Base-by-base conservation (phyloP, 2,888 invertebrate genomes). In the Meiosimyza platycephala region DNA sequence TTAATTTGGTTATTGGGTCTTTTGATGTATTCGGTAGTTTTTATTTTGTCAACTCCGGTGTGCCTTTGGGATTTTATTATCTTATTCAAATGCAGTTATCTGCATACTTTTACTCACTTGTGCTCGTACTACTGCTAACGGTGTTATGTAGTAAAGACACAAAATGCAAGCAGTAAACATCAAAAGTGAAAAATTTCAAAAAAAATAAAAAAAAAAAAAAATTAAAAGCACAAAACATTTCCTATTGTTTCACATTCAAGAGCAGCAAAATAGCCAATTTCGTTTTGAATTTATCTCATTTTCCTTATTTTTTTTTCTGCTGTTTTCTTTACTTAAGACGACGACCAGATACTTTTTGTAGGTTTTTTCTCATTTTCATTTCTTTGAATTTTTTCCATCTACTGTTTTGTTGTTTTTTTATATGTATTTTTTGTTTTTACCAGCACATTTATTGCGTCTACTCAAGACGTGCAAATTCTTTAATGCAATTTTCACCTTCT, bases 401-500 rank as follows among this genome's bases (percentile, higher is more conserved):
- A 22, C 1, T 47, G 28, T 16, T 62, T 60, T 60, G 6, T 5
- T 40, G 1, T 40, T 2, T 40, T 40, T 5, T 4, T 40, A 40
- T 57, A 3, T 57, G 7, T n/a, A n/a, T n/a, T 57, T 22, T 57
- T 28, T 57, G 1, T 40, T 40, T 40, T 40, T 40, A 5, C 9
- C 9, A 40, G 9, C 40, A 40, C 40, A 40, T 9, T 40, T 9
- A 40, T 40, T 40, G 40, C 40, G 40, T 40, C 40, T 40, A 40
- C 40, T 59, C 28, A 22, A 59, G 48, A n/a, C 48, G 40, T 63
- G 48, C 47, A 64, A 64, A 64, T 64, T 64, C 48, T 48, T 64
- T 64, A 64, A 64, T 64, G 64, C 64, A 64, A 64, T 64, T 64
- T 64, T 50, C 64, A 64, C 64, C 64, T 64, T 64, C 50, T 64